These are phyloP conservation scores for Datnioides undecimradiatus DNA, from an alignment of 2,113 vertebrate genomes.

Conservation along the genomic window DNA sequence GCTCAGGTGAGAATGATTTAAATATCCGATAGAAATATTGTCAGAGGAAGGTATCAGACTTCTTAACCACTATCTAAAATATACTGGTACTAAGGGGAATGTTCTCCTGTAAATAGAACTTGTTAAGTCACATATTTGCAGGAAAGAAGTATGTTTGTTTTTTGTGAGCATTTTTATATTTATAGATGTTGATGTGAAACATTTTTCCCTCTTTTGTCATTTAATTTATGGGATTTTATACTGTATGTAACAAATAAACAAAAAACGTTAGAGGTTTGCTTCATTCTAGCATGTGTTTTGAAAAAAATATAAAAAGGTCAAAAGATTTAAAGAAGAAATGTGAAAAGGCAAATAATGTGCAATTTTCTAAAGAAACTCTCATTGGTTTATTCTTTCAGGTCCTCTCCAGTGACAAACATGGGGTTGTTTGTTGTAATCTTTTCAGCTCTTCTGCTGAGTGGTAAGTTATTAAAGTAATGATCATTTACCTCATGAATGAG, in stretches of 20 bases:
- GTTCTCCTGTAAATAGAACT: neutral
- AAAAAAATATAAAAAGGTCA: too few relatives aligned
- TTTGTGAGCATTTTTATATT: neutral
- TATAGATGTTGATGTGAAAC: neutral
- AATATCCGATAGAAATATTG: too few relatives aligned
- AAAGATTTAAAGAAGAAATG: neutral
- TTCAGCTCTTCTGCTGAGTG: constrained; percentile 47
- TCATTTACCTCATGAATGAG: neutral
- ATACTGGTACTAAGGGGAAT: neutral
- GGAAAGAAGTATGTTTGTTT: neutral
- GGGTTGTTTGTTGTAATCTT: constrained; percentile 18
- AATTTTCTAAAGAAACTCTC: neutral
- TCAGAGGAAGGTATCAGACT: too few relatives aligned
- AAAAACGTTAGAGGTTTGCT: neutral
- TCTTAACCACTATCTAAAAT: neutral
- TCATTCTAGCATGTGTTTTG: neutral
- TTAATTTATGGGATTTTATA: neutral
- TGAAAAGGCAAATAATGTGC: neutral
- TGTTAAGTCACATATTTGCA: neutral
- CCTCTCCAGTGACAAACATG: constrained; percentile 27
- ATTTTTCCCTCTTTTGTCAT: neutral
- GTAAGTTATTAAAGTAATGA: constrained; percentile 18
- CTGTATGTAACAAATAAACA: neutral
- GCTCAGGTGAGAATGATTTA: constrained; percentile 29
- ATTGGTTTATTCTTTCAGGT: neutral